Base-by-base conservation (phyloP, 2,888 invertebrate species). In the Taphrorychus bicolor region DNA sequence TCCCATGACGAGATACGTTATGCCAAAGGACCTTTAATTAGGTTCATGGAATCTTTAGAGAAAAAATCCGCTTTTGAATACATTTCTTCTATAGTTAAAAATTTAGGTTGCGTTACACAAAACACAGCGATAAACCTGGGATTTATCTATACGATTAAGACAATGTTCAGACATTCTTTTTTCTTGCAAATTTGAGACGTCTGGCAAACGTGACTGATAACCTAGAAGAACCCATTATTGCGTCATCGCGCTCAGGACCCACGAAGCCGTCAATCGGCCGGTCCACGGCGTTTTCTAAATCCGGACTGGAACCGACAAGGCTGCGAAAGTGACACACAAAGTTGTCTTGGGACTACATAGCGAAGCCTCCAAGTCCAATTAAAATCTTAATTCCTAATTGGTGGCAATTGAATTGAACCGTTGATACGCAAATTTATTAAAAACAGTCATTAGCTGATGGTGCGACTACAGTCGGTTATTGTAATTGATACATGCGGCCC, bases 341-440 rank as follows among this genome's bases (percentile, higher is more conserved):
- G 45, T 45, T 16, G 18, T 4, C 45, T 45, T n/a, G 7, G 18
- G 18, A 17, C 18, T n/a, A 4, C n/a, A n/a, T n/a, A 51, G 21
- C 18, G 21, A 51, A n/a, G 21, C 19, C 9, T n/a, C n/a, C 19
- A 51, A 17, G 9, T 5, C 54, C 17, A 24, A n/a, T 48, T 57
- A 56, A 64, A n/a, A n/a, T n/a, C n/a, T 59, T 65, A 59, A 49
- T 18, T 41, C 40, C 57, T 68, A 40, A 68, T 68, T 68, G 59
- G 59, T 63, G 53, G 49, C 63, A 68, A 68, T 68, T 68, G 59
- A 22, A 18, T 59, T 4, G 54, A 40, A 18, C 51, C 16, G 32
- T 32, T 21, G 24, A 59, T 68, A 63, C 59, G 63, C 68, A 68
- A 68, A 68, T 41, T 63, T 59, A 63, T 63, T 59, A 52, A 68